Evolutionary conservation across 2,888 invertebrate species (phyloP).

Genomic region (Hetaerina titia): DNA sequence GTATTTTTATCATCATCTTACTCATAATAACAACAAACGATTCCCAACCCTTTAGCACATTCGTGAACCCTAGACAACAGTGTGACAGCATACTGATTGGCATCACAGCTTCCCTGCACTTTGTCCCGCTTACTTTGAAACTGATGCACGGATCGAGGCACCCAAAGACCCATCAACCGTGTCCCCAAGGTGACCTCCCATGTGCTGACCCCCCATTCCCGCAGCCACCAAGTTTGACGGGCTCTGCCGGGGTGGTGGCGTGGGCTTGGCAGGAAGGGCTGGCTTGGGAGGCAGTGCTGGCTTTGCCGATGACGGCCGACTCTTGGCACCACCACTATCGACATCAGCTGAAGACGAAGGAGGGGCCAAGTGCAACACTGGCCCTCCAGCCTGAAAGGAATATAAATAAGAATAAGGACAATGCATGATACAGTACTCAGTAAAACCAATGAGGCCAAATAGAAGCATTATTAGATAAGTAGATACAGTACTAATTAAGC

Average conservation of each 20-base stretch:
- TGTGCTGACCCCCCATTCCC: constrained; percentile 2
- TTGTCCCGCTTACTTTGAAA: constrained; percentile 29
- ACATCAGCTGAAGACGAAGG: constrained; percentile 55
- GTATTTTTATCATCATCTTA: too few relatives aligned
- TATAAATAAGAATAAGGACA: not conserved
- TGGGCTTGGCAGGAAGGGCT: constrained; percentile 79
- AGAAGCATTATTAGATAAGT: not conserved
- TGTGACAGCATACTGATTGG: too few relatives aligned
- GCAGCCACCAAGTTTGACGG: constrained; percentile 31
- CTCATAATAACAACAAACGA: too few relatives aligned
- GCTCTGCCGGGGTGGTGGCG: constrained; percentile 80
- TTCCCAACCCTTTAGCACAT: too few relatives aligned
- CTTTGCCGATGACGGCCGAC: constrained; percentile 76
- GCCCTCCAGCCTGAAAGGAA: constrained; percentile 23
- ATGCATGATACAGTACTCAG: too few relatives aligned
- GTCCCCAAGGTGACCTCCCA: not conserved
- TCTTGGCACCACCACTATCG: constrained; percentile 63
- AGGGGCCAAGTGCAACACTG: constrained; percentile 41
- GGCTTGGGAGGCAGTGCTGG: constrained; percentile 93
- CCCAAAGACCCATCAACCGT: constrained; percentile 45
- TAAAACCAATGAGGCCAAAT: too few relatives aligned
- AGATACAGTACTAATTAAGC: not conserved
- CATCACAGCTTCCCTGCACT: not conserved
- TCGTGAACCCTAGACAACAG: too few relatives aligned
- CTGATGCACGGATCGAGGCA: not conserved